Base-by-base conservation (phyloP, 2,888 invertebrate genomes). In the Drosophila quinaria region DNA sequence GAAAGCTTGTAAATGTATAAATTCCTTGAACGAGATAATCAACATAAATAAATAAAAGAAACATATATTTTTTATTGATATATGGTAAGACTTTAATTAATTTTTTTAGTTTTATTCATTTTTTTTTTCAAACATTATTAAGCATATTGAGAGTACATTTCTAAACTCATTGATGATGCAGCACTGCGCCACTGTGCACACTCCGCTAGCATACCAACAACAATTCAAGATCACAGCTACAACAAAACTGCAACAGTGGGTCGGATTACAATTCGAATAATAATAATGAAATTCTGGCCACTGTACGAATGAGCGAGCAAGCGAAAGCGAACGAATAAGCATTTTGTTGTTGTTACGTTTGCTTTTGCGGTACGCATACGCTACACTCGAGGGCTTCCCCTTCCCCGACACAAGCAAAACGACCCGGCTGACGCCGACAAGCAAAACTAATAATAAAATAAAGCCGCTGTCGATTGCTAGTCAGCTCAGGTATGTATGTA, bases 361-460 rank as follows among this genome's bases (percentile, higher is more conserved):
- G 72, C 61, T 55, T 58, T 49, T 74, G 69, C 56, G 50, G 41
- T 78, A 79, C 79, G 76, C 79, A 75, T 66, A 72, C 72, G 68
- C 75, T 68, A 59, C 49, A 47, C n/a, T 56, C 58, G 35, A n/a
- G 22, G 22, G 56, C 49, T 55, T 65, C 55, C 56, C 58, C 17
- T 56, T 6, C 44, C 35, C 41, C 55, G 41, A 22, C 19, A 49
- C 35, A 33, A 35, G n/a, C 19, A 51, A 56, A 25, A 47, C 33
- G 58, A 51, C 25, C 63, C 74, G 71, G 54, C 64, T 81, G 77
- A 71, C 74, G 66, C 64, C 74, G 61, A 81, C 77, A 83, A 79
- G 70, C 81, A 87, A 70, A 83, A 81, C 83, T 84, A 84, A 87
- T 87, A 87, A 84, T 84, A 84, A 87, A 78, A 82, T 81, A 87